Evolutionary conservation across 2,888 invertebrate genomes (phyloP), one percentile per base, ranked within the genome.

Genomic region (Scaeva pyrastri): DNA sequence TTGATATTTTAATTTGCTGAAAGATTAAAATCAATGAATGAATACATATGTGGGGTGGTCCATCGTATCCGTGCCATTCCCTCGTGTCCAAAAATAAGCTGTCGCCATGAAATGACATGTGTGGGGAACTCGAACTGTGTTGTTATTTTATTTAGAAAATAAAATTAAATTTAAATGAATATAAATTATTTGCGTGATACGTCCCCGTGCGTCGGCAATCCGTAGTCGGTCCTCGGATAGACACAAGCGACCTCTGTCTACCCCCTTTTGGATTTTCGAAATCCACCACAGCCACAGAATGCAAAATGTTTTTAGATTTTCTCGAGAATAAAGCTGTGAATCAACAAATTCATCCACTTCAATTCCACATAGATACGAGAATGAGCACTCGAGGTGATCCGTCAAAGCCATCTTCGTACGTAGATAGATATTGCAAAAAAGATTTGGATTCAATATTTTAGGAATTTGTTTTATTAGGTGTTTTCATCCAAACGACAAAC

Each of bases 381-480:
- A 68, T 36, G 48, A 50, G 68, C 10, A 62, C 31, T 80, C 74
- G 60, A 43, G 41, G 39, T 56, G 64, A 45, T 75, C 58, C 36
- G 60, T 21, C 72, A 56, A 52, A 52, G 23, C 2, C 36, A 52
- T 52, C 52, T 52, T 68, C n/a, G 16, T 10, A 23, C 50, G 19
- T 2, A 12, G 6, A 48, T 50, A 14, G n/a, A 62, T 50, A 7
- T 19, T 21, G 36, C 50, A 52, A 68, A 52, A 50, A 68, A 66
- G 31, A 66, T 31, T 31, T 12, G 14, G 19, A 36, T 19, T 66
- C 16, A 64, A 21, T 16, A 52, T 16, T 45, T 71, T 10, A 79
- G 70, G 79, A 84, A 75, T 68, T 80, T 85, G 76, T 85, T 80
- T 76, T 70, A 80, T 81, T 85, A 81, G 76, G 72, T 85, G 85